Conservation (phyloP, 2,888 invertebrate species). For the Leptogaster cylindrica region DNA sequence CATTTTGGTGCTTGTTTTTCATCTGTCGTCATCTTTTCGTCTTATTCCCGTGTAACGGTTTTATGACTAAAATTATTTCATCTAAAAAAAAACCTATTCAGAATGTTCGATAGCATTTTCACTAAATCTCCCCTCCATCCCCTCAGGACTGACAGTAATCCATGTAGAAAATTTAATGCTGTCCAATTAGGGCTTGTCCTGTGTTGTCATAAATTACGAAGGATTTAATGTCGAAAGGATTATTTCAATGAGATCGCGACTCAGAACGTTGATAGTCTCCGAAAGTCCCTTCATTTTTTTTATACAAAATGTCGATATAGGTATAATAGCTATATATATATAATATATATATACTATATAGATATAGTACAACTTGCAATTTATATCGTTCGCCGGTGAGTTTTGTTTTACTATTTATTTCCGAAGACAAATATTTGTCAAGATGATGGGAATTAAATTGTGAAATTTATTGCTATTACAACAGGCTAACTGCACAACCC, state of each 20-base stretch:
- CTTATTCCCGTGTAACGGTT: no score
- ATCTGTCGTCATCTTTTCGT: no score
- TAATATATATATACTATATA: no score
- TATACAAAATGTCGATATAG: no score
- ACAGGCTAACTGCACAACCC: no score
- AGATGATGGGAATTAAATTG: conserved; percentile 11
- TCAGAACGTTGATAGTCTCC: no score
- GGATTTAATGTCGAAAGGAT: conserved; percentile 44
- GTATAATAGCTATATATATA: no score
- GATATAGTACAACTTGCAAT: neutral
- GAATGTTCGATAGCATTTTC: conserved; percentile 26
- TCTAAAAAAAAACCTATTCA: no score
- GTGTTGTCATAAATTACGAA: conserved; percentile 41
- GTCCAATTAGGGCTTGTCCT: conserved; percentile 41
- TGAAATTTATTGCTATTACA: conserved; percentile 13
- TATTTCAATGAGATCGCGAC: conserved; percentile 43
- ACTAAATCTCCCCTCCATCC: conserved; percentile 39
- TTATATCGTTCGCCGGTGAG: conserved; percentile 1
- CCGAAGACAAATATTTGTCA: conserved; percentile 13
- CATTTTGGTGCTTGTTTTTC: no score
- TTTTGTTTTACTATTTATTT: neutral
- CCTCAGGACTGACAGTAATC: conserved; percentile 41
- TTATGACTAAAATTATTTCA: no score
- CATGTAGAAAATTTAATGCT: conserved; percentile 43
- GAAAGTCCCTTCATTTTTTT: conserved; percentile 5